Base-by-base conservation (phyloP, 2,797 vertebrate genomes). In the Masticophis lateralis region DNA sequence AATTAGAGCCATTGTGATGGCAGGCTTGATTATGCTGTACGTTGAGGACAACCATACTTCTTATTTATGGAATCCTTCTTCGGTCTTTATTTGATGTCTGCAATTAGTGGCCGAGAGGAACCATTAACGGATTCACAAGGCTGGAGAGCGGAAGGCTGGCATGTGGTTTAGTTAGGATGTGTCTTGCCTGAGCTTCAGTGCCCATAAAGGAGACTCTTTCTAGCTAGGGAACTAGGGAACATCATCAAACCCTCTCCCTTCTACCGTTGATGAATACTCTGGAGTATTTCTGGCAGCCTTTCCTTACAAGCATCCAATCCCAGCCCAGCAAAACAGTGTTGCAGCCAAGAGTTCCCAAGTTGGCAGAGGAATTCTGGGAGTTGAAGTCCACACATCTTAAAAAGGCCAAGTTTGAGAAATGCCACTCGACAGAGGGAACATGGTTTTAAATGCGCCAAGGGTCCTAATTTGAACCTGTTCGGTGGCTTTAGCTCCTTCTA, bases 41-140 rank as follows among this genome's bases (percentile, higher is more conserved):
- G 60, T 27, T 27, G 60, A 61, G 60, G 60, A 61, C 25, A 27
- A 27, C 60, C 27, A 2, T 27, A 61, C 3, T 61, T 25, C 59
- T 56, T 4, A 56, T 16, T 56, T 22, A 22, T 60, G 20, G 59
- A 5, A 59, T 59, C 59, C 59, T 25, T 1, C 59, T 60, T 9
- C 1, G 22, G 8, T 61, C 22, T 22, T 61, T 25, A 0, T 10
- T 27, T 27, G 9, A 27, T 27, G 10, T 61, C 60, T 61, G 60
- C 60, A 27, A 4, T 61, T 11, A 27, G 60, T 10, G 10, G 25
- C 25, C 25, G 3, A 61, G 60, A 3, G 3, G 25, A 61, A 6
- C 4, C 43, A 2, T 2, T 4, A 1, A 43, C 20, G 5, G 11
- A 43, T 2, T 7, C 37, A 2, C 1, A 11, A 5, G 22, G 43